Evolutionary conservation across 2,797 vertebrate genomes (phyloP).

Genomic region (Chiroxiphia lanceolata): DNA sequence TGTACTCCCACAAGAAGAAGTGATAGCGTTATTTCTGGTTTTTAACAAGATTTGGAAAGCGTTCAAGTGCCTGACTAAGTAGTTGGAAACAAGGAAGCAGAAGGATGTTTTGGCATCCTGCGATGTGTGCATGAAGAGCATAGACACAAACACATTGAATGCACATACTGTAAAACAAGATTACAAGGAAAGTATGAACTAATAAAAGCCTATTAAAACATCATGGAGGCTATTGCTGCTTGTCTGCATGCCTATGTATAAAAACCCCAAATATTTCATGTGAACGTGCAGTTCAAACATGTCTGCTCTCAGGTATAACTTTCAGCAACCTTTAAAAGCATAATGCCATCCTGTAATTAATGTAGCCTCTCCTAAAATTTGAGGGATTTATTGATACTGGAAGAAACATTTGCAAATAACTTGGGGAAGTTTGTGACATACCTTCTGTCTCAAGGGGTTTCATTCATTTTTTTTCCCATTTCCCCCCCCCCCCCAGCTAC

Average conservation of each 20-base stretch:
- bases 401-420: constrained; percentile 72
- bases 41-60: constrained; percentile 52
- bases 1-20: not conserved
- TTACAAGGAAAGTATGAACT: constrained; percentile 54
- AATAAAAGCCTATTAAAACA: constrained; percentile 61
- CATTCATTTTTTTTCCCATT: constrained; percentile 16
- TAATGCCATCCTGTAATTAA: constrained; percentile 69
- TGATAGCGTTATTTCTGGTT: constrained; percentile 27
- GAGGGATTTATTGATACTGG: constrained; percentile 72
- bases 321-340: constrained; percentile 66
- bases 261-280: constrained; percentile 44
- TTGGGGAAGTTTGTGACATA: constrained; percentile 64
- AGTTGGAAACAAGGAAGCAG: constrained; percentile 59
- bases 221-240: not conserved
- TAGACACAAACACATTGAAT: constrained; percentile 55
- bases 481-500: constrained; percentile 1
- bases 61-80: constrained; percentile 34
- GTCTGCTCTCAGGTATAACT: constrained; percentile 54
- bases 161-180: constrained; percentile 60
- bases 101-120: constrained; percentile 62
- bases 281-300: not conserved
- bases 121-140: constrained; percentile 33
- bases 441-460: constrained; percentile 64
- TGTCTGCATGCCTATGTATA: not conserved
- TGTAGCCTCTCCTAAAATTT: constrained; percentile 56